phyloP scores from a whole-genome alignment of 2,888 invertebrate species.

The Nycteola revayana region DNA sequence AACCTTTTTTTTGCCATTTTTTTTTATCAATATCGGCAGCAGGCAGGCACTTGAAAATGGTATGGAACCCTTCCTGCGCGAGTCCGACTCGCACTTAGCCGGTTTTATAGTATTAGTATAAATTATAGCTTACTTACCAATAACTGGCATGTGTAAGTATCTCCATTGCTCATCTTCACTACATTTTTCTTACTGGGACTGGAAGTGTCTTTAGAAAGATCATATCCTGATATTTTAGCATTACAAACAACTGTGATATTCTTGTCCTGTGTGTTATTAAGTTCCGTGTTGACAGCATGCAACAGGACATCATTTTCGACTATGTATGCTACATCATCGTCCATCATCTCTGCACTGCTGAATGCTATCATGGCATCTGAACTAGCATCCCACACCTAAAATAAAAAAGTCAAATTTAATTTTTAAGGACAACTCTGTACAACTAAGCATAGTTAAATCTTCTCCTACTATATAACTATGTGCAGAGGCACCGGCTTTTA shows the following conservation, averaged over 20 bases:
- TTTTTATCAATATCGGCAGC: no score
- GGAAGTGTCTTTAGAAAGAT: constrained; percentile 68
- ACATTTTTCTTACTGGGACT: constrained; percentile 42
- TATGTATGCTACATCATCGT: constrained; percentile 92
- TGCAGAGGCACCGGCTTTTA: no score
- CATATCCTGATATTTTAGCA: constrained; percentile 85
- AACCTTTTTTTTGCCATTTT: no score
- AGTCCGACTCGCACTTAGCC: no score
- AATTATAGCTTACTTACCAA: constrained; percentile 81
- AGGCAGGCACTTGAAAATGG: no score
- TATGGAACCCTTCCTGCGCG: no score
- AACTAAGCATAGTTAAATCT: no score
- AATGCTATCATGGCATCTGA: constrained; percentile 95
- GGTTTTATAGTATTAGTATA: no score
- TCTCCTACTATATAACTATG: no score
- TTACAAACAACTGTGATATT: constrained; percentile 87
- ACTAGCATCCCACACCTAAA: constrained; percentile 95
- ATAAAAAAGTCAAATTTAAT: no score
- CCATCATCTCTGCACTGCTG: constrained; percentile 85
- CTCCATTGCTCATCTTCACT: constrained; percentile 85
- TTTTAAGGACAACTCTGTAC: no score
- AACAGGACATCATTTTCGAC: constrained; percentile 96
- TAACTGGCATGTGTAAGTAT: constrained; percentile 84
- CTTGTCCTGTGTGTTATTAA: constrained; percentile 62
- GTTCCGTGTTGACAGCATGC: constrained; percentile 85